Evolutionary conservation across 2,113 vertebrate species (phyloP).

Genomic region (Amphiprion ocellaris): DNA sequence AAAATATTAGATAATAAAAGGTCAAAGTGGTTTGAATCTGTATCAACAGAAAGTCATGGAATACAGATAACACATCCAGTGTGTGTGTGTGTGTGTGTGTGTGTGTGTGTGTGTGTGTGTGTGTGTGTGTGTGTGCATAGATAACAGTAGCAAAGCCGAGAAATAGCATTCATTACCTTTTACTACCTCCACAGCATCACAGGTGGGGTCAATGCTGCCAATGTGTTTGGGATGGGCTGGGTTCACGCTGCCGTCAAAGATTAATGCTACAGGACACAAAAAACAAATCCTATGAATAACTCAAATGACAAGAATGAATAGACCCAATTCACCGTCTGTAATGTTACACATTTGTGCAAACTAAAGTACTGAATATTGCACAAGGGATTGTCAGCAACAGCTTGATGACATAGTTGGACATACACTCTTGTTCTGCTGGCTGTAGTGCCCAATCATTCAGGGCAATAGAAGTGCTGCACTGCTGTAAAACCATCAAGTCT

Average conservation of each 20-base stretch:
- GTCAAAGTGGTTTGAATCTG: constrained; percentile 6
- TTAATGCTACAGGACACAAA: constrained; percentile 87
- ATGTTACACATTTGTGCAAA: constrained; percentile 2
- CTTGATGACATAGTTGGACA: background rate
- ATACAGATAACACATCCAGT: constrained; percentile 12
- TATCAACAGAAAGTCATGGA: constrained; percentile 13
- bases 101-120: constrained; percentile 3
- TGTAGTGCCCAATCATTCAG: background rate
- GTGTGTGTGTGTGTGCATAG: background rate
- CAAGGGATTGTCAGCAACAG: background rate
- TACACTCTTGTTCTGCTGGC: background rate
- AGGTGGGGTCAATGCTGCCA: constrained; percentile 97
- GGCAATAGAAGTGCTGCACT: background rate
- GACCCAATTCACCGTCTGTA: background rate
- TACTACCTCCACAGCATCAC: constrained; percentile 93
- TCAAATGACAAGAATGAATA: background rate
- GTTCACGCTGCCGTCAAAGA: constrained; percentile 91
- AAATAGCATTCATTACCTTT: constrained; percentile 86
- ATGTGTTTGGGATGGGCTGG: constrained; percentile 95
- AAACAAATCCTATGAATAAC: background rate
- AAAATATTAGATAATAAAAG: constrained; percentile 24
- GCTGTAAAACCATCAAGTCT: background rate
- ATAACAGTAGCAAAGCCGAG: background rate
- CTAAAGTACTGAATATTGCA: too few relatives aligned
- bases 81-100: background rate